Percentiles rank a stretch among this genome's conserved stretches.
These are phyloP conservation scores for Pogonomyrmex californicus DNA, from an alignment of 1,140 invertebrate genomes.

Conservation along the genomic window DNA sequence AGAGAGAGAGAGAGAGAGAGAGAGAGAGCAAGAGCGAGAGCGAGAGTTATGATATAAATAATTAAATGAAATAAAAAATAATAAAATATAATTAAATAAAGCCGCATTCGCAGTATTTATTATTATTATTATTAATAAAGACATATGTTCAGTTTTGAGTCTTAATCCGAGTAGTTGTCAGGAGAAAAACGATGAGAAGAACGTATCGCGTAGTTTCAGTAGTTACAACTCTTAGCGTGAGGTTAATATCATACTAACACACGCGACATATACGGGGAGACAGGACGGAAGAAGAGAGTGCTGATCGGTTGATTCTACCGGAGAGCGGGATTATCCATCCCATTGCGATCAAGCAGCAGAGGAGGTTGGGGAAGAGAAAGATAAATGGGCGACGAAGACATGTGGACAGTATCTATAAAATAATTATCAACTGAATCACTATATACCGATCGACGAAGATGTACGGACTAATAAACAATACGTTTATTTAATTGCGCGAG, in stretches of 20 bases:
- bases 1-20: too few species aligned
- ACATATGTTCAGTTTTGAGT: slow-evolving; percentile 77
- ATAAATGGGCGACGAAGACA: slow-evolving; percentile 38
- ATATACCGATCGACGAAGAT: slow-evolving; percentile 73
- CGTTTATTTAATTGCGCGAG: slow-evolving; percentile 78
- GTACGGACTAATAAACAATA: slow-evolving; percentile 76
- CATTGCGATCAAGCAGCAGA: background rate
- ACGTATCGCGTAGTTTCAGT: slow-evolving; percentile 81
- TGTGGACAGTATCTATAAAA: slow-evolving; percentile 68
- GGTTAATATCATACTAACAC: slow-evolving; percentile 56
- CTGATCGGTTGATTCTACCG: background rate
- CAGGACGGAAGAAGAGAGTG: background rate
- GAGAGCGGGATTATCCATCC: background rate
- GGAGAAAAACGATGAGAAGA: slow-evolving; percentile 67
- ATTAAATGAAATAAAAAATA: slow-evolving; percentile 48
- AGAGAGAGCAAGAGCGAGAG: too few species aligned
- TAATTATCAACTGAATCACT: slow-evolving; percentile 80
- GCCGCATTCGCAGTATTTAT: slow-evolving; percentile 81
- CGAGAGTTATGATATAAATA: slow-evolving; percentile 60
- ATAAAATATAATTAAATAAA: slow-evolving; percentile 79
- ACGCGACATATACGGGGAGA: slow-evolving; percentile 34
- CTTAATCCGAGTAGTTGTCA: slow-evolving; percentile 79
- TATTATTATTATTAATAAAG: slow-evolving; percentile 79
- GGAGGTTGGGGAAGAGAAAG: slow-evolving; percentile 7
- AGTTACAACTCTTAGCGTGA: slow-evolving; percentile 74